Evolutionary conservation across 1,140 invertebrate species (phyloP), one percentile per base, ranked within the genome.

Genomic region (Araneus ventricosus): DNA sequence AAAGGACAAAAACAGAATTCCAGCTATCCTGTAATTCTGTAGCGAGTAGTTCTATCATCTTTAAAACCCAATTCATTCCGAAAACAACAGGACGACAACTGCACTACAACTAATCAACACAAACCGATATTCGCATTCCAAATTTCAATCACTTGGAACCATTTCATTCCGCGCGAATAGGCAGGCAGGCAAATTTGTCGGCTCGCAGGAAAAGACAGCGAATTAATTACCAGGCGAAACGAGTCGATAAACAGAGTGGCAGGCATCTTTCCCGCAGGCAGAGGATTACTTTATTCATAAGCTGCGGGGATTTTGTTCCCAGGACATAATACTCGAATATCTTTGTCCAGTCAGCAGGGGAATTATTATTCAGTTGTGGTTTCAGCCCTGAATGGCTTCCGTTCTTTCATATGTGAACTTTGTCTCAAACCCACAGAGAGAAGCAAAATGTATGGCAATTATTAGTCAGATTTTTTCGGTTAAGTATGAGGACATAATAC

Each of bases 231-330:
- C 34, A 5, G 2, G 6, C 14, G 30, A 34, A 75, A 20, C 30
- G 34, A 75, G 30, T 6, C 34, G 20, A 34, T 75, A 34, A 75
- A 37, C 70, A 75, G 70, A 75, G 27, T 20, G 22, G 17, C 14
- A 2, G 45, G 45, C 45, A 52, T 52, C 45, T 52, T 52, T 14
- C 30, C 70, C 20, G 7, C 27, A 30, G 70, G 34, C 17, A 37
- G 20, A 75, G 70, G 70, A 75, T 75, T 75, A 75, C 70, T 22
- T 34, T 75, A 37, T 75, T 75, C 70, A 75, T 75, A 75, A 75
- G 70, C 70, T 63, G 59, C 1, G 27, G 30, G 70, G 70, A 75
- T 75, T 75, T 75, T 37, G 70, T 34, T 37, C 30, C 70, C 20
- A 4, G 27, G 27, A 37, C 70, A 75, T 34, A 34, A 20, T 37